phyloP scores from a whole-genome alignment of 2,888 invertebrate genomes.

The Tyria jacobaeae region DNA sequence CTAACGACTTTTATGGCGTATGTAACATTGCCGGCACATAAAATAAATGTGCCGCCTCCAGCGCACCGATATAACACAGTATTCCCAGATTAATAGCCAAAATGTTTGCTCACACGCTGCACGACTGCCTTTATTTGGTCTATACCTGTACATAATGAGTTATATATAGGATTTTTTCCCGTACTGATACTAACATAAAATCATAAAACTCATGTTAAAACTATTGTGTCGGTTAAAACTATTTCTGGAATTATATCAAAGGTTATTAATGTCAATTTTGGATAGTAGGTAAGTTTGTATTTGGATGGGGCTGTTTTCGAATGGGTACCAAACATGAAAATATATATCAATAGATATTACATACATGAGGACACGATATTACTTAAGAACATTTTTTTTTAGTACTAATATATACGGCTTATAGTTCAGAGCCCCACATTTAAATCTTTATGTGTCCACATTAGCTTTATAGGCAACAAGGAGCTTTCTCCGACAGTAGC shows the following conservation, averaged over 20 bases:
- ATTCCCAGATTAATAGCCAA: constrained; percentile 82
- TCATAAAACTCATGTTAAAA: constrained; percentile 39
- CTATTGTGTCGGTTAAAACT: constrained; percentile 42
- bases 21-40: constrained; percentile 86
- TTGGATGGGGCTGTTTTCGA: constrained; percentile 32
- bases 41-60: constrained; percentile 85
- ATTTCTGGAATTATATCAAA: constrained; percentile 49
- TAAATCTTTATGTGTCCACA: constrained; percentile 82
- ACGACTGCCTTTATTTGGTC: constrained; percentile 70
- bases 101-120: constrained; percentile 81
- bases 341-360: constrained; percentile 30
- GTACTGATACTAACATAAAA: constrained; percentile 45
- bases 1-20: constrained; percentile 86
- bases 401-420: too few species aligned
- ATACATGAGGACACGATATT: constrained; percentile 11
- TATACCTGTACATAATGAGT: constrained; percentile 69
- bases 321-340: constrained; percentile 32
- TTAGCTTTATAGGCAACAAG: constrained; percentile 80
- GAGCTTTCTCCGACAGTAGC: constrained; percentile 74
- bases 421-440: constrained; percentile 67
- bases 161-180: constrained; percentile 64
- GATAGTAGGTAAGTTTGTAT: constrained; percentile 43
- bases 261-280: too few species aligned
- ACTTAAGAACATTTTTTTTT: constrained; percentile 28
- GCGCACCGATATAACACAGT: constrained; percentile 75